A percentile compares a stretch with the other conserved stretches of the same genome.
phyloP scores from a whole-genome alignment of 2,888 invertebrate genomes.

The Chloroclysta siterata region DNA sequence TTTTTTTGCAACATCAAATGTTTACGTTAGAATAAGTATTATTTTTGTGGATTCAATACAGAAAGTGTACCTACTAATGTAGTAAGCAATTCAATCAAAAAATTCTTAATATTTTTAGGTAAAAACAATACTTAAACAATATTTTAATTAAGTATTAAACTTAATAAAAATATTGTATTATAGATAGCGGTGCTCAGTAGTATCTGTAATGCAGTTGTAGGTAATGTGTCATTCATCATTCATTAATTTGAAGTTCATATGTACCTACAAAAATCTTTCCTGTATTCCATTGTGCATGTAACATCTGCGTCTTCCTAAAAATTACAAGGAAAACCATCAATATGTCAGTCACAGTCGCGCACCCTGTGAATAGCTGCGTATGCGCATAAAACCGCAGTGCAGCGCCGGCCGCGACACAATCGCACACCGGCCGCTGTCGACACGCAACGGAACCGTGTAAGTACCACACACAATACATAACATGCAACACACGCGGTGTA shows the following conservation, averaged over 20 bases:
- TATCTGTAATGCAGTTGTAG: not conserved
- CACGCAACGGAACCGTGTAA: slow-evolving; percentile 64
- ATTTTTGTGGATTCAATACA: too few species aligned
- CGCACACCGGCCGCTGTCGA: slow-evolving; percentile 63
- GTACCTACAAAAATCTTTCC: slow-evolving; percentile 9
- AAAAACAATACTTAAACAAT: too few species aligned
- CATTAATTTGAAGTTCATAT: slow-evolving; percentile 11
- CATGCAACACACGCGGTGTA: slow-evolving; percentile 7
- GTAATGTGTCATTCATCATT: not conserved
- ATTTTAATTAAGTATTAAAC: too few species aligned
- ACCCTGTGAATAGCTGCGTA: slow-evolving; percentile 66
- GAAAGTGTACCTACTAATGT: too few species aligned
- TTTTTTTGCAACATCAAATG: too few species aligned
- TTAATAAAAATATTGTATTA: not conserved
- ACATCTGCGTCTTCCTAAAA: slow-evolving; percentile 26
- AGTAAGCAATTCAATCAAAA: too few species aligned
- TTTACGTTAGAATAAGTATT: too few species aligned
- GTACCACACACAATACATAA: slow-evolving; percentile 45
- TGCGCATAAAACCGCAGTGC: slow-evolving; percentile 73
- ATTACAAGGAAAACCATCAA: slow-evolving; percentile 49
- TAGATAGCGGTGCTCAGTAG: not conserved
- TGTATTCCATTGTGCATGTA: not conserved
- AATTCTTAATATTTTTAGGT: too few species aligned
- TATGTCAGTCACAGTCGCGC: slow-evolving; percentile 45
- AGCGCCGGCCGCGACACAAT: slow-evolving; percentile 59